These are phyloP conservation scores for Drosophila parvula DNA, from an alignment of 1,140 invertebrate species.

Conservation along the genomic window DNA sequence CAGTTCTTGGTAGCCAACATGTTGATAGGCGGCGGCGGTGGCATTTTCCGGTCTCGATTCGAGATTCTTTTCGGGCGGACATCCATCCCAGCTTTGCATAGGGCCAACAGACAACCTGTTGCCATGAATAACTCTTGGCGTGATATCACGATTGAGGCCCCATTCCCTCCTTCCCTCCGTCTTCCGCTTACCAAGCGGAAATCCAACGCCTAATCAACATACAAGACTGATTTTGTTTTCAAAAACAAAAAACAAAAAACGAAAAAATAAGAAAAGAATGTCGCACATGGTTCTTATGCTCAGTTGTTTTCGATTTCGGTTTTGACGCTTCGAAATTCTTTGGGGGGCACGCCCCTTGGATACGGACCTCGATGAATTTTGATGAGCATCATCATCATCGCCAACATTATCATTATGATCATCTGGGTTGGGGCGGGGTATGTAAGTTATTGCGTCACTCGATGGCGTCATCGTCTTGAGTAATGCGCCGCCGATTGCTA, in stretches of 20 bases:
- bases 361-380: slow-evolving; percentile 15
- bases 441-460: slow-evolving; percentile 66
- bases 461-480: slow-evolving; percentile 59
- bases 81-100: not conserved
- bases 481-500: slow-evolving; percentile 27
- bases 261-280: not conserved
- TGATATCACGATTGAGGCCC: slow-evolving; percentile 25
- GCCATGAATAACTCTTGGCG: slow-evolving; percentile 6
- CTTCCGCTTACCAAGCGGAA: slow-evolving; percentile 35
- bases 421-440: slow-evolving; percentile 13
- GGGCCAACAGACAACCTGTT: slow-evolving; percentile 11
- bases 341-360: slow-evolving; percentile 19
- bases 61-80: not conserved
- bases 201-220: slow-evolving; percentile 61
- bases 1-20: slow-evolving; percentile 2
- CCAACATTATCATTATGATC: slow-evolving; percentile 9
- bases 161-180: not conserved
- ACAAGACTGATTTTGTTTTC: slow-evolving; percentile 22
- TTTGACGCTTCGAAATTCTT: slow-evolving; percentile 20
- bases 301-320: slow-evolving; percentile 21
- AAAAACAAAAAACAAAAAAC: not conserved
- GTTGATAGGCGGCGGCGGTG: not conserved
- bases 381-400: slow-evolving; percentile 25
- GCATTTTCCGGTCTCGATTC: no score
- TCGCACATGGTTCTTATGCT: slow-evolving; percentile 32